Evolutionary conservation across 2,797 vertebrate genomes (phyloP).

Genomic region (Hippocampus kuda): DNA sequence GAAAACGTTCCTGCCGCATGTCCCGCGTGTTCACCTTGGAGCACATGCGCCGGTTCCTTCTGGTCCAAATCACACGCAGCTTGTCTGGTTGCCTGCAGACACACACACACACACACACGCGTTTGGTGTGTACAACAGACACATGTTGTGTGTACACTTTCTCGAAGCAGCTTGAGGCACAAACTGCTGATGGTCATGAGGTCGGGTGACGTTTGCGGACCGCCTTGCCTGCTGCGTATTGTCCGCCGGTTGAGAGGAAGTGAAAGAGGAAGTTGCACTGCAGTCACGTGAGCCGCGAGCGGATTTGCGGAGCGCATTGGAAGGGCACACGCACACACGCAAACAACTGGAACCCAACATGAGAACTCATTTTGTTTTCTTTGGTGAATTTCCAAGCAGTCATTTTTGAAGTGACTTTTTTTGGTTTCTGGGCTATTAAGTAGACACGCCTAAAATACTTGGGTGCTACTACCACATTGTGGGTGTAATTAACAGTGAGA

Average conservation of each 20-base stretch:
- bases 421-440: too few species aligned
- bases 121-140: background rate
- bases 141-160: background rate
- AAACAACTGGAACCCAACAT: too few species aligned
- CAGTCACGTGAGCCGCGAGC: slow-evolving; percentile 36
- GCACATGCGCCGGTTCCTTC: slow-evolving; percentile 81
- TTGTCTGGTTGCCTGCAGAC: slow-evolving; percentile 84
- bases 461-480: too few species aligned
- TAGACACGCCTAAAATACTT: too few species aligned
- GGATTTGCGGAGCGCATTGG: background rate
- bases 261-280: slow-evolving; percentile 45
- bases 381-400: too few species aligned
- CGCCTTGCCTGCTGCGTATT: slow-evolving; percentile 2
- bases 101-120: background rate
- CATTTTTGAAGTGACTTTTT: too few species aligned
- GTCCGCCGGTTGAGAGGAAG: slow-evolving; percentile 38
- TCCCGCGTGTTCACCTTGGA: slow-evolving; percentile 73
- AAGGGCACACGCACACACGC: slow-evolving; percentile 6
- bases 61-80: slow-evolving; percentile 84
- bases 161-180: background rate
- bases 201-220: slow-evolving; percentile 3
- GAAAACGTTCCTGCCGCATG: background rate
- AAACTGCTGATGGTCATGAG: background rate
- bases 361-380: too few species aligned
- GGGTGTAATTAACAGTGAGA: too few species aligned